A percentile compares a stretch with the other conserved stretches of the same genome.
These are phyloP conservation scores for Trachymyrmex septentrionalis DNA, from an alignment of 1,140 invertebrate genomes.

Conservation along the genomic window DNA sequence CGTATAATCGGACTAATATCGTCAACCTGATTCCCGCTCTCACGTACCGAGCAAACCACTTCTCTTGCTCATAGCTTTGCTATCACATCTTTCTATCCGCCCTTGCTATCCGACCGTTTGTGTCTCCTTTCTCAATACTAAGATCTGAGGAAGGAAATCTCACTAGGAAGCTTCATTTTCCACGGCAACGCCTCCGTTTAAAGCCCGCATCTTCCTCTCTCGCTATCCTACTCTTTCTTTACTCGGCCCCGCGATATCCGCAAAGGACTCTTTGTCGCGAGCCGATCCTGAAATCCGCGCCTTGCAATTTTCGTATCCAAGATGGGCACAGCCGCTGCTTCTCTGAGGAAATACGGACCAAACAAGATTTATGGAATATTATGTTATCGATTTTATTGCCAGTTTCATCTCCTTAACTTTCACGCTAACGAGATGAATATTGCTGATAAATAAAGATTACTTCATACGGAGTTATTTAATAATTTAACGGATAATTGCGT, in stretches of 20 bases:
- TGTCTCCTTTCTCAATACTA: slow-evolving; percentile 57
- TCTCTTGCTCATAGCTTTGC: neutral
- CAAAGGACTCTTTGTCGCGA: slow-evolving; percentile 55
- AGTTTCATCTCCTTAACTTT: neutral
- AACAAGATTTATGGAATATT: slow-evolving; percentile 34
- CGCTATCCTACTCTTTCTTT: slow-evolving; percentile 51
- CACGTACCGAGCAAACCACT: slow-evolving; percentile 47
- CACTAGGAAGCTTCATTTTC: slow-evolving; percentile 82
- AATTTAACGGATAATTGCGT: neutral
- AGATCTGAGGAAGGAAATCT: slow-evolving; percentile 78
- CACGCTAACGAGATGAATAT: slow-evolving; percentile 12
- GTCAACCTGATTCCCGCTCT: slow-evolving; percentile 67
- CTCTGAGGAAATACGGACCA: slow-evolving; percentile 30
- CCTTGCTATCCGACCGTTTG: neutral
- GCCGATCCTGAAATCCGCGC: slow-evolving; percentile 22
- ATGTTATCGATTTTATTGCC: slow-evolving; percentile 51
- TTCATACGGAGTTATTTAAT: neutral
- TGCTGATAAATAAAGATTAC: neutral
- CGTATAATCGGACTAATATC: slow-evolving; percentile 81
- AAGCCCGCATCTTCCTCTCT: slow-evolving; percentile 71
- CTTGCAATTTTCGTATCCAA: slow-evolving; percentile 47
- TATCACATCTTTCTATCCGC: neutral
- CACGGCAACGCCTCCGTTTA: slow-evolving; percentile 79
- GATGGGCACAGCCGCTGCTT: neutral
- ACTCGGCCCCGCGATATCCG: slow-evolving; percentile 19